These are phyloP conservation scores for Tribolium freemani DNA, from an alignment of 2,888 invertebrate genomes.

Conservation along the genomic window DNA sequence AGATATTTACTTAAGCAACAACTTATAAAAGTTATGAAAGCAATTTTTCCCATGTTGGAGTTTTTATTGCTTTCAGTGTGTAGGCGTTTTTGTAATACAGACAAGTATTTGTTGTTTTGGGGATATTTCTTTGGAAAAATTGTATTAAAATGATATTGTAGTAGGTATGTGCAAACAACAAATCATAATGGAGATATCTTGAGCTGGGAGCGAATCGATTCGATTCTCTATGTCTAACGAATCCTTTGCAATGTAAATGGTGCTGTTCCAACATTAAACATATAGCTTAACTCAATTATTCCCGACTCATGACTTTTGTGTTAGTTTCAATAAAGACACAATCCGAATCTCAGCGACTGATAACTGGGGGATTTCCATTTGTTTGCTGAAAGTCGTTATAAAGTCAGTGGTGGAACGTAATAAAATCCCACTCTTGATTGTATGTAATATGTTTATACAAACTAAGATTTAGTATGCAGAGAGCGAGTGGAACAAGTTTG, in stretches of 20 bases:
- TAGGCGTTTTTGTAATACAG: no score
- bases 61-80: no score
- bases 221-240: slow-evolving; percentile 7
- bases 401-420: slow-evolving; percentile 61
- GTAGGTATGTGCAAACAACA: no score
- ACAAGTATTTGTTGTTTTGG: neutral
- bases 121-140: no score
- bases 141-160: no score
- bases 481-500: slow-evolving; percentile 61
- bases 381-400: slow-evolving; percentile 60
- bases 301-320: slow-evolving; percentile 38
- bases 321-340: slow-evolving; percentile 45
- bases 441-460: slow-evolving; percentile 66
- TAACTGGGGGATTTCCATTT: slow-evolving; percentile 53
- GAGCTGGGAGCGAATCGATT: no score
- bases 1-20: neutral
- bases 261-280: slow-evolving; percentile 24
- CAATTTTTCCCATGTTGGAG: no score
- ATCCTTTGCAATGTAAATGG: slow-evolving; percentile 40
- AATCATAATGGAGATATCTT: no score
- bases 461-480: slow-evolving; percentile 65
- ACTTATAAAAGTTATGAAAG: neutral
- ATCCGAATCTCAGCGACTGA: slow-evolving; percentile 45
- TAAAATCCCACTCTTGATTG: slow-evolving; percentile 63
- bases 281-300: slow-evolving; percentile 44